phyloP scores from a whole-genome alignment of 1,140 invertebrate genomes.

The Yoshiicerus persimilis region DNA sequence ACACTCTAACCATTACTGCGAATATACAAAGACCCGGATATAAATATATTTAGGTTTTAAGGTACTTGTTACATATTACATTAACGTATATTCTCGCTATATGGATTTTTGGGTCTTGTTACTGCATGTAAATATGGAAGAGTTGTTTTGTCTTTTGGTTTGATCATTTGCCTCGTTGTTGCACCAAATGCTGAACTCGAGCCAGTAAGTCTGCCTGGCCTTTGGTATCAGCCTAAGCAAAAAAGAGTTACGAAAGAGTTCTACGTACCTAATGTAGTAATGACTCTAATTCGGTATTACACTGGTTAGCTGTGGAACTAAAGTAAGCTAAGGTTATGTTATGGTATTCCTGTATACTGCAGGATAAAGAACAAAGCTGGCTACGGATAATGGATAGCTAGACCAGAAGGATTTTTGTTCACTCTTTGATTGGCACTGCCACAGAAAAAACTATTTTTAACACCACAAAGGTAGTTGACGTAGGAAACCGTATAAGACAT shows the following conservation, averaged over 20 bases:
- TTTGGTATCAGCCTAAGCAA: background rate
- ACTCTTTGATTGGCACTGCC: background rate
- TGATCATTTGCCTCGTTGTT: background rate
- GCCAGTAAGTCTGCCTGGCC: background rate
- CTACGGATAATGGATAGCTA: too few species aligned
- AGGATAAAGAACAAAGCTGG: too few species aligned
- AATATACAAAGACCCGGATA: background rate
- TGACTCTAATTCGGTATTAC: background rate
- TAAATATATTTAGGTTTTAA: background rate
- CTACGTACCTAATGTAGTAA: background rate
- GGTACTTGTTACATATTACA: background rate
- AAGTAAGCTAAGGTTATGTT: constrained; percentile 22
- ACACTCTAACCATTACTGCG: background rate
- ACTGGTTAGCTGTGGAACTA: background rate
- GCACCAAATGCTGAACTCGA: background rate
- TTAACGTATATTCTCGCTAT: too few species aligned
- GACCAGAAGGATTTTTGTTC: background rate
- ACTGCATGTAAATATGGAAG: too few species aligned
- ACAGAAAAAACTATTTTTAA: constrained; percentile 6
- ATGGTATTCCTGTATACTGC: background rate
- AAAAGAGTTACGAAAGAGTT: background rate
- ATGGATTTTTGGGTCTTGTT: too few species aligned
- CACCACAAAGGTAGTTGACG: constrained; percentile 10
- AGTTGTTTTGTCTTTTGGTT: background rate
- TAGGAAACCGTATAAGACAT: background rate